Percentiles rank a stretch among this genome's conserved stretches.
phyloP scores from a whole-genome alignment of 2,797 vertebrate species.

The Coilia nasus region DNA sequence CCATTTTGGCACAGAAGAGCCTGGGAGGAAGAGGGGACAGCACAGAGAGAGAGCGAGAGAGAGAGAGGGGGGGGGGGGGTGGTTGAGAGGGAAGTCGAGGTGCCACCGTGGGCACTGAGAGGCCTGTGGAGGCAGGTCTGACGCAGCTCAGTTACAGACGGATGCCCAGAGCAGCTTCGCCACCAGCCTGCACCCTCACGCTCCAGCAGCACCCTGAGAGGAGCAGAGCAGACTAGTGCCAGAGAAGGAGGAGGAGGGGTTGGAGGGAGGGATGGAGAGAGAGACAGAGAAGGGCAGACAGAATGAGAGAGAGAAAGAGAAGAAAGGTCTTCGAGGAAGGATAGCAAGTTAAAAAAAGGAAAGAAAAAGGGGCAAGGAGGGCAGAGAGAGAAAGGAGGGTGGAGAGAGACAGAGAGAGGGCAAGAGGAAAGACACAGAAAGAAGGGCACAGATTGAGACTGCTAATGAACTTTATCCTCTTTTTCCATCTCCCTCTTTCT shows the following conservation, averaged over 20 bases:
- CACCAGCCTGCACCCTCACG: not conserved
- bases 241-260: not conserved
- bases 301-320: not conserved
- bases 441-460: not conserved
- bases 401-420: not conserved
- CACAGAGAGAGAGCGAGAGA: not conserved
- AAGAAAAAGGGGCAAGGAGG: not conserved
- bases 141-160: slow-evolving; percentile 16
- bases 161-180: not conserved
- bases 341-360: not conserved
- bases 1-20: not conserved
- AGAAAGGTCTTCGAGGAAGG: not conserved
- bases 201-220: not conserved
- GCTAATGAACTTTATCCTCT: not conserved
- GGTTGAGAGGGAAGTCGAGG: not conserved
- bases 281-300: not conserved
- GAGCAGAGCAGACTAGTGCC: not conserved
- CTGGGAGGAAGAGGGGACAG: not conserved
- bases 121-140: slow-evolving; percentile 8
- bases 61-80: not conserved
- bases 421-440: not conserved
- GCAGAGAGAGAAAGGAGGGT: not conserved
- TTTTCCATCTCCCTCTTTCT: not conserved
- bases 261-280: not conserved
- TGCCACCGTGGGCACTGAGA: not conserved